These are phyloP conservation scores for Drosophila helvetica DNA, from an alignment of 2,888 invertebrate species.

Conservation along the genomic window DNA sequence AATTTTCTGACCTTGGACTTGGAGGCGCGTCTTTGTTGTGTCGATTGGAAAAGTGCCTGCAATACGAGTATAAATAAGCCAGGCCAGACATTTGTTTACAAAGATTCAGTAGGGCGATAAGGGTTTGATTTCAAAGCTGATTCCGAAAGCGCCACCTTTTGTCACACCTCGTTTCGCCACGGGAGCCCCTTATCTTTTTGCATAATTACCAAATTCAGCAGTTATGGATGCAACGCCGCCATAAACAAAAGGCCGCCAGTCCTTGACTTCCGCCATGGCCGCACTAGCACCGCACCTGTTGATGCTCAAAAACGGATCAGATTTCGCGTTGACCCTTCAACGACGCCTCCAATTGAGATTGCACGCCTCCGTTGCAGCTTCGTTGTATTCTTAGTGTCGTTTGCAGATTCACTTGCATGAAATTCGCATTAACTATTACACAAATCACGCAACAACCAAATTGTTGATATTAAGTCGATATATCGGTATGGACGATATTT, in stretches of 20 bases:
- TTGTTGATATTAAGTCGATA: no score
- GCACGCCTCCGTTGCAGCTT: slow-evolving; percentile 5
- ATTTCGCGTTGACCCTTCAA: neutral
- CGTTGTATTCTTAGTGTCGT: slow-evolving; percentile 10
- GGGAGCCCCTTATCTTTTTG: neutral
- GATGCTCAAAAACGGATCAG: slow-evolving; percentile 14
- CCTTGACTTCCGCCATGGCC: slow-evolving; percentile 80
- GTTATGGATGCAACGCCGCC: slow-evolving; percentile 96
- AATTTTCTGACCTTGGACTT: slow-evolving; percentile 95
- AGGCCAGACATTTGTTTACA: slow-evolving; percentile 53
- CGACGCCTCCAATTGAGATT: neutral
- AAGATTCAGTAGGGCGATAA: slow-evolving; percentile 42
- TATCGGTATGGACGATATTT: no score
- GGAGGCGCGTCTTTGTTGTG: slow-evolving; percentile 96
- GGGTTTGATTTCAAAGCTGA: slow-evolving; percentile 24
- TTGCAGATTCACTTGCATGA: slow-evolving; percentile 2
- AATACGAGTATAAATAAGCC: slow-evolving; percentile 27
- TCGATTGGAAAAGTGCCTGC: slow-evolving; percentile 98
- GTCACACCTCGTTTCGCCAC: neutral
- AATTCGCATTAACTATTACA: slow-evolving; percentile 5
- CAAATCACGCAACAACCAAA: slow-evolving; percentile 17
- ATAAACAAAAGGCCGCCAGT: slow-evolving; percentile 97
- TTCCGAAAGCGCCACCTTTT: neutral
- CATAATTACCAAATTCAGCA: slow-evolving; percentile 93
- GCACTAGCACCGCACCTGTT: slow-evolving; percentile 33